Base-by-base conservation (phyloP, 2,888 invertebrate species). In the Drosophila aldrichi region DNA sequence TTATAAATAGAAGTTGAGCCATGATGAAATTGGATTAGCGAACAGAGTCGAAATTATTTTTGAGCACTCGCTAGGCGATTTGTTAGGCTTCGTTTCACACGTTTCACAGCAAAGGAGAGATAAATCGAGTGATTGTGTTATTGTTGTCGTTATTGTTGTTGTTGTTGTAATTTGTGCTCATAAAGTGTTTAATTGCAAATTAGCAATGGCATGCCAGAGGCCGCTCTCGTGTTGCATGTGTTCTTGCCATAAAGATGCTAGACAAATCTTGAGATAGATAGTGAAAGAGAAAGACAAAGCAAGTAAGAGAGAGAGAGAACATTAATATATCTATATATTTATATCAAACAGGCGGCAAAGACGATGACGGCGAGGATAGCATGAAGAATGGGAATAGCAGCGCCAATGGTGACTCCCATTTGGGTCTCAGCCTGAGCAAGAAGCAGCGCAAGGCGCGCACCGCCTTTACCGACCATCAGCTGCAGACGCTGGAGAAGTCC, bases 381-480 rank as follows among this genome's bases (percentile, higher is more conserved):
- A 80, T 92, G 52, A 93, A 92, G 77, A 92, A 92, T 78, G 90
- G 91, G 75, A 84, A 74, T 16, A 46, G 69, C 43, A 81, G 82
- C 32, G 88, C 88, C 90, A 70, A 83, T 34, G 88, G 88, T 7
- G 86, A 88, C 55, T 78, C 81, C 6, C 86, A 86, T 41, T 52
- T 86, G 58, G 70, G 82, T 46, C 71, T 91, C 38, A 90, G 93
- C 51, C 94, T 96, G 82, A 96, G 95, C 88, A 98, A 98, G 94
- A 99, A 99, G 93, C 98, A 98, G 92, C 94, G 99, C 75, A 99
- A 99, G 94, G 98, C 98, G 52, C 94, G 99, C 69, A 99, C 99
- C 29, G 99, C 99, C 52, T 99, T 99, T 94, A 99, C 99, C 36
- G 99, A 99, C 94, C 97, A 99, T 93, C 99, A 99, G 93, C 95